phyloP scores from a whole-genome alignment of 2,888 invertebrate genomes.

The Orgyia antiqua region DNA sequence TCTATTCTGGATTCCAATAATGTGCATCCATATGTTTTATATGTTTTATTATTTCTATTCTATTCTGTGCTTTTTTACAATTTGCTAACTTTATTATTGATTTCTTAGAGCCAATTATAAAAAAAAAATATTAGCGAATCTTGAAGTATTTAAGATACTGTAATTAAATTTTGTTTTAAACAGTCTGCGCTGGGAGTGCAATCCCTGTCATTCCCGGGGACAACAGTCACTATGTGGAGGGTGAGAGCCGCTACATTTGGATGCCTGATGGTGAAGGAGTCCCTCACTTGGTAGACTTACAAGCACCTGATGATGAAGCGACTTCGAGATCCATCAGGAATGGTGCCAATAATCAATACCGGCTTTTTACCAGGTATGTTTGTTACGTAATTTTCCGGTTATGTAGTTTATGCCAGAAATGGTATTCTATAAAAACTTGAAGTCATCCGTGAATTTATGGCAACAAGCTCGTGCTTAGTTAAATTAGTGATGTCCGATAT shows the following conservation, averaged over 20 bases:
- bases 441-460: no score
- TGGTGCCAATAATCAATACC: conserved; percentile 47
- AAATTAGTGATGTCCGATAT: no score
- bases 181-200: conserved; percentile 34
- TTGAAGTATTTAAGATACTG: no score
- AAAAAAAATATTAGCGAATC: no score
- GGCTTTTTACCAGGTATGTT: conserved; percentile 42
- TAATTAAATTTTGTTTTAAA: no score
- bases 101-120: no score
- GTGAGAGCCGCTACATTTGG: conserved; percentile 48
- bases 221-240: conserved; percentile 50
- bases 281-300: conserved; percentile 43
- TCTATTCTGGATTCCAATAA: no score
- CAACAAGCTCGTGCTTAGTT: no score
- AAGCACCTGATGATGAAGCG: conserved; percentile 28
- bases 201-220: conserved; percentile 38
- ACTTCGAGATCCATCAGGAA: conserved; percentile 25
- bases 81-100: no score
- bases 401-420: not conserved
- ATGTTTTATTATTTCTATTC: no score
- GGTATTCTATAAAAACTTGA: not conserved
- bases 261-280: conserved; percentile 48
- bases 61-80: no score
- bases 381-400: not conserved
- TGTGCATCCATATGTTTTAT: no score